Base-by-base conservation (phyloP, 2,113 vertebrate genomes). In the Macrotus californicus region DNA sequence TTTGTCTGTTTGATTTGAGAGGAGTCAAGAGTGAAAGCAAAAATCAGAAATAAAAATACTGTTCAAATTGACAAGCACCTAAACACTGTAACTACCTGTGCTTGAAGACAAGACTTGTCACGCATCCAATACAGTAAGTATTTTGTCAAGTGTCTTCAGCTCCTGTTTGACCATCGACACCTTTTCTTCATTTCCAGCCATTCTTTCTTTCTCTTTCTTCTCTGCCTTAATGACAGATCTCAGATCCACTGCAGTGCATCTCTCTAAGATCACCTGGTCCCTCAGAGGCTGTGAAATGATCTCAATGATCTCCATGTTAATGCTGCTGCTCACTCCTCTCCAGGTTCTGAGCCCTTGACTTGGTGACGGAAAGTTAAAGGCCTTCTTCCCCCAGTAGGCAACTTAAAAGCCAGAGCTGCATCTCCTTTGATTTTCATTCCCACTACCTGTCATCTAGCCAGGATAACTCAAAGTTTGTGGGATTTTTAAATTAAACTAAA, bases 401-500 rank as follows among this genome's bases (percentile, higher is more conserved):
- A 48, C 13, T 24, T 87, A 19, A 67, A 95, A 50, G n/a, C 34
- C 36, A 93, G 36, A 39, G 50, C 7, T 24, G 24, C 6, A 41
- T 56, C 1, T 84, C 46, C 39, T 81, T 94, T 41, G 76, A 64
- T 15, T 70, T 80, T 76, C 73, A 73, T 24, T 70, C 12, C 39
- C 41, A 77, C 3, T 4, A 19, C 1, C 24, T 82, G 39, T 10
- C 21, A 76, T 5, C 50, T 54, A 81, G 13, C 48, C 39, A 75
- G 21, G 15, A 77, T 73, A 67, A 70, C 22, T 77, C 39, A 77
- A 94, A 54, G 15, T 36, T 70, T 90, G n/a, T 70, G 91, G 36
- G 12, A 14, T 50, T 95, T 88, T 66, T 18, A 26, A 87, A 77
- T 85, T 87, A 93, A 91, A 89, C 29, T 79, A 93, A 66, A n/a